These are phyloP conservation scores for Drepana falcataria DNA, from an alignment of 2,888 invertebrate genomes.

Conservation along the genomic window DNA sequence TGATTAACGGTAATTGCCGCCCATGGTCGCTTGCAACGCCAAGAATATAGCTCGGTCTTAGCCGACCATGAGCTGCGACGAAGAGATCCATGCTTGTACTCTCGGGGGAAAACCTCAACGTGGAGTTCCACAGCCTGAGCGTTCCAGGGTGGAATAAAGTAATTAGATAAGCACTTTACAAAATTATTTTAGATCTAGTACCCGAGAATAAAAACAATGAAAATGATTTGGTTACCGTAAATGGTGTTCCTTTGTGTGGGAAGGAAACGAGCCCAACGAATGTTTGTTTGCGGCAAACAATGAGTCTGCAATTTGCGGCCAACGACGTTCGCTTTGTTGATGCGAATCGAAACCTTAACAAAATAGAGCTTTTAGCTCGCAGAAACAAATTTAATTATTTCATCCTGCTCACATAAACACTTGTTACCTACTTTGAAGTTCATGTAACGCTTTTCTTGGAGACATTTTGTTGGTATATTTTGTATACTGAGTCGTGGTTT, in stretches of 20 bases:
- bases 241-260: conserved; percentile 66
- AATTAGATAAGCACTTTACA: no score
- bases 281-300: conserved; percentile 72
- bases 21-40: no score
- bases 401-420: conserved; percentile 26
- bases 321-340: conserved; percentile 61
- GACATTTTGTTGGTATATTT: conserved; percentile 7
- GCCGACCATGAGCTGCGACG: no score
- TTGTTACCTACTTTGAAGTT: conserved; percentile 23
- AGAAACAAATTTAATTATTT: conserved; percentile 49
- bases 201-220: conserved; percentile 54
- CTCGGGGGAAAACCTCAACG: no score
- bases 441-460: conserved; percentile 7
- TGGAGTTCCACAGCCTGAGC: no score
- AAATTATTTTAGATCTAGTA: conserved; percentile 19
- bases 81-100: no score
- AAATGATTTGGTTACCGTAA: conserved; percentile 59
- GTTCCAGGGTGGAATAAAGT: no score
- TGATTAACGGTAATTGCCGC: no score
- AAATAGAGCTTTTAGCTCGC: conserved; percentile 44
- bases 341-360: conserved; percentile 66
- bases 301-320: conserved; percentile 72
- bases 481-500: background rate
- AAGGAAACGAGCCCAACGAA: conserved; percentile 61
- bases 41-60: no score